Percentiles rank a stretch among this genome's conserved stretches.
These are phyloP conservation scores for Mungos mungo DNA, from an alignment of 2,113 vertebrate genomes.

Conservation along the genomic window DNA sequence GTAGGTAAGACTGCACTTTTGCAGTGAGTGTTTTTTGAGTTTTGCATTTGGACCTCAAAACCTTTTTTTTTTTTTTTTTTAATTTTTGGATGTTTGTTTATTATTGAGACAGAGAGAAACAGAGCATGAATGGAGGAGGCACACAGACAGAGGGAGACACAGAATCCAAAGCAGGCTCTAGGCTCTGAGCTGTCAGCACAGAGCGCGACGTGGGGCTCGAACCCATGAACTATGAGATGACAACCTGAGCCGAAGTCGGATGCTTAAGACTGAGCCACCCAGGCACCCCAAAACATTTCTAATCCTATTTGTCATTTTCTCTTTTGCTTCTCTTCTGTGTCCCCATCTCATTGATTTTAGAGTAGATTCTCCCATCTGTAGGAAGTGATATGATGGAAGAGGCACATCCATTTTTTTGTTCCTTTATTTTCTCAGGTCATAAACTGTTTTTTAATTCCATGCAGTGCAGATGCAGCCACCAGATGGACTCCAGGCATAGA, in stretches of 20 bases:
- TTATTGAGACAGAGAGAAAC: too few relatives aligned
- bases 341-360: background rate
- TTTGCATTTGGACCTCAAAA: background rate
- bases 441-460: conserved; percentile 24
- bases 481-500: background rate
- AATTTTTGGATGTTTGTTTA: too few relatives aligned
- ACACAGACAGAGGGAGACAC: too few relatives aligned
- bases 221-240: too few relatives aligned
- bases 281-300: background rate
- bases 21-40: background rate
- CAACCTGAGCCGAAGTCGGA: too few relatives aligned
- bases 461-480: background rate
- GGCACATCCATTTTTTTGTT: background rate
- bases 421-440: conserved; percentile 30
- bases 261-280: too few relatives aligned
- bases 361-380: background rate
- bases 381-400: background rate
- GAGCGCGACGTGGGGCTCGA: too few relatives aligned
- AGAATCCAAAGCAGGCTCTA: too few relatives aligned
- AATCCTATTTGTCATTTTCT: background rate
- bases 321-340: background rate
- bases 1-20: background rate
- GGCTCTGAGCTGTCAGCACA: too few relatives aligned
- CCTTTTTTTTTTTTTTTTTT: too few relatives aligned
- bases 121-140: too few relatives aligned